Evolutionary conservation across 30 jellyfish, hydroid and myxozoan genomes (phyloP).

Genomic region (Aurelia aurita): DNA sequence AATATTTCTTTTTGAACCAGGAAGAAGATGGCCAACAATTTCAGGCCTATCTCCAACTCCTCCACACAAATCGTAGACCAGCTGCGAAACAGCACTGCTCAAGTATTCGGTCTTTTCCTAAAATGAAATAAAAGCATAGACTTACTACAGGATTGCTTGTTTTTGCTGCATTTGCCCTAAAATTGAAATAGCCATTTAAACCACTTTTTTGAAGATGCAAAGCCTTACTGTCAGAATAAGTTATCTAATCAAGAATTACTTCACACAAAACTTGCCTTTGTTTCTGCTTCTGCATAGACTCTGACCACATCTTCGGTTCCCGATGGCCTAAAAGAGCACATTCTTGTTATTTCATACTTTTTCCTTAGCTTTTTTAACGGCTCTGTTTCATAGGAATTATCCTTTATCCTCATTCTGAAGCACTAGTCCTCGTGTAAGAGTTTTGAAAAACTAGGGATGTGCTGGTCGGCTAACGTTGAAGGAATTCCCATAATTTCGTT

Average conservation of each 20-base stretch:
- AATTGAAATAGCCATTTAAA: no score
- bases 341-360: neutral
- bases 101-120: constrained; percentile 79
- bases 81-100: constrained; percentile 71
- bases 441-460: no score
- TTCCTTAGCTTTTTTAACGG: no score
- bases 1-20: constrained; percentile 9
- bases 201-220: neutral
- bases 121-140: constrained; percentile 6
- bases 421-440: no score
- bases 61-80: constrained; percentile 89
- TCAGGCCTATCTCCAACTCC: constrained; percentile 93
- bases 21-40: no score
- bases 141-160: no score
- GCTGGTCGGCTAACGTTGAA: no score
- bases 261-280: constrained; percentile 46
- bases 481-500: no score
- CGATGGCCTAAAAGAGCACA: constrained; percentile 81
- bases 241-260: neutral
- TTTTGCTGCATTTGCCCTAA: neutral
- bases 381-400: no score
- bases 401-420: neutral
- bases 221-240: neutral
- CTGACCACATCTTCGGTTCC: constrained; percentile 99
- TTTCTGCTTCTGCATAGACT: constrained; percentile 94